Percentiles rank a stretch among this genome's conserved stretches.
phyloP scores from a whole-genome alignment of 1,140 invertebrate genomes.

The Formica selysi region DNA sequence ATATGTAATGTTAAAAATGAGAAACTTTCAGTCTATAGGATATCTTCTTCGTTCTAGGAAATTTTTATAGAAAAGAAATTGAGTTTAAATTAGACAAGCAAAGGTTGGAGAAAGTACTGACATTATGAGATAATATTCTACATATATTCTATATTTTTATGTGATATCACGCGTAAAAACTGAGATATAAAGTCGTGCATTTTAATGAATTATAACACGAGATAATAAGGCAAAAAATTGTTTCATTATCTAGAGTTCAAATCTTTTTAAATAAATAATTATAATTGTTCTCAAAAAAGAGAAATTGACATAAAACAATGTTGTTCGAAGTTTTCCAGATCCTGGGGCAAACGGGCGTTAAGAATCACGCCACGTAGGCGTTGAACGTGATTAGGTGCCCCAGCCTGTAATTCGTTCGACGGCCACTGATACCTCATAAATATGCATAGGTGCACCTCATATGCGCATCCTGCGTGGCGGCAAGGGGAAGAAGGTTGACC shows the following conservation, averaged over 20 bases:
- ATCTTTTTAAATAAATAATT: not conserved
- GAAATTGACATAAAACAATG: not conserved
- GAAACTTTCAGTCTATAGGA: not conserved
- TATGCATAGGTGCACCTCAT: conserved; percentile 51
- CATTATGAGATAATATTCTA: no score
- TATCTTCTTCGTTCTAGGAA: not conserved
- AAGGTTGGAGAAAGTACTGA: not conserved
- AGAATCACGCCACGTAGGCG: conserved; percentile 45
- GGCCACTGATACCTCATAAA: conserved; percentile 42
- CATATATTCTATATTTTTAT: no score
- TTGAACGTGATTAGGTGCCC: conserved; percentile 44
- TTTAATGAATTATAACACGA: conserved; percentile 3
- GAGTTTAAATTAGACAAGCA: not conserved
- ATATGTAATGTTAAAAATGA: not conserved
- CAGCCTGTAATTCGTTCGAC: conserved; percentile 51
- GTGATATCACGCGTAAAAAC: not conserved
- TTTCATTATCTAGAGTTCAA: not conserved
- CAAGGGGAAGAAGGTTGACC: conserved; percentile 44
- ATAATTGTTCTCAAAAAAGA: not conserved
- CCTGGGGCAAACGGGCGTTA: not conserved
- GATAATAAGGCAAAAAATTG: not conserved
- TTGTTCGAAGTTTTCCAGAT: not conserved
- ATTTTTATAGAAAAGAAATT: not conserved
- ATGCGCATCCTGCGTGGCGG: conserved; percentile 54
- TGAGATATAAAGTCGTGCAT: not conserved